These are phyloP conservation scores for Danio rerio DNA, from an alignment of 2,113 vertebrate species.

Conservation along the genomic window GRCz12tu NC_133187.1:6386001-6386500, in stretches of 20 bases:
- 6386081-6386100: constrained; percentile 38
- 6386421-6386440: too few species aligned
- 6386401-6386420: background rate
- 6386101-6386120: constrained; percentile 43
- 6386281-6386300: background rate
- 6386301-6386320: background rate
- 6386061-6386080: constrained; percentile 20
- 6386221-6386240: constrained; percentile 73
- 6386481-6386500: too few species aligned
- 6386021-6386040: too few species aligned
- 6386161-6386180: constrained; percentile 73
- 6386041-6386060: background rate
- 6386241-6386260: constrained; percentile 76
- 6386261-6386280: constrained; percentile 55
- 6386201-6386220: constrained; percentile 81
- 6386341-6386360: background rate
- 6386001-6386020: too few species aligned
- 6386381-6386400: background rate
- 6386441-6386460: too few species aligned
- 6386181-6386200: constrained; percentile 80
- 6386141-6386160: constrained; percentile 64
- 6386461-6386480: too few species aligned
- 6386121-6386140: constrained; percentile 68
- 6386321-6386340: background rate
- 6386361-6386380: background rate